Percentiles rank a stretch among this genome's conserved stretches.
Conservation (phyloP, 2,888 invertebrate genomes). For the Dromius quadrimaculatus region DNA sequence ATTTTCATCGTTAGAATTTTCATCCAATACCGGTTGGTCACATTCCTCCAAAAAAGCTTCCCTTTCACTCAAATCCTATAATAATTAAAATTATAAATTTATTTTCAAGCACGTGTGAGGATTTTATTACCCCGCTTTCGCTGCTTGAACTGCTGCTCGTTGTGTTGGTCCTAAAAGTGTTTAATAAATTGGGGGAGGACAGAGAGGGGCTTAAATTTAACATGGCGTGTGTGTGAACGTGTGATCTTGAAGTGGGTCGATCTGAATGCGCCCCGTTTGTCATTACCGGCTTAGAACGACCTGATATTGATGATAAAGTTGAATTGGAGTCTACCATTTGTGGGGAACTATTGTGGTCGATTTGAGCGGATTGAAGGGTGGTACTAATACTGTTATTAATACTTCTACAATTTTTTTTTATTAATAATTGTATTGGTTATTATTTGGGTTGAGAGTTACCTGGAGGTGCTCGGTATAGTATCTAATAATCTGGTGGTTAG, state of each 20-base stretch:
- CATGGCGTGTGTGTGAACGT: constrained; percentile 54
- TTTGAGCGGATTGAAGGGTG: background rate
- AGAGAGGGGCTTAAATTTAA: constrained; percentile 63
- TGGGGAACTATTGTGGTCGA: background rate
- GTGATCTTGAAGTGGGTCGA: constrained; percentile 53
- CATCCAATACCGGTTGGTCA: constrained; percentile 70
- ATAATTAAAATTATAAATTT: constrained; percentile 56
- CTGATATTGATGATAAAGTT: constrained; percentile 54
- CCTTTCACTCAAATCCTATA: constrained; percentile 73
- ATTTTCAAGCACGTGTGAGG: background rate
- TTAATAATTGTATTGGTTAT: background rate
- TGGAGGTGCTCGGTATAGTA: constrained; percentile 44
- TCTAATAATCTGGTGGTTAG: constrained; percentile 25
- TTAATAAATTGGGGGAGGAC: constrained; percentile 65
- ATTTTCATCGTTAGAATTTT: constrained; percentile 84
- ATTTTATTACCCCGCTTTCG: constrained; percentile 54
- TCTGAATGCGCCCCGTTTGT: constrained; percentile 53
- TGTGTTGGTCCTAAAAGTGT: constrained; percentile 63
- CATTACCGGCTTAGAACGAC: constrained; percentile 58
- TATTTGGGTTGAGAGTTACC: background rate
- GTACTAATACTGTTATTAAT: constrained; percentile 22
- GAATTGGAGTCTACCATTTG: constrained; percentile 24
- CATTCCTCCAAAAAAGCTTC: constrained; percentile 74
- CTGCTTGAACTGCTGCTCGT: constrained; percentile 66
- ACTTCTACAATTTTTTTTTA: background rate